phyloP scores from a whole-genome alignment of 2,888 invertebrate species.

The Salpingus planirostris region DNA sequence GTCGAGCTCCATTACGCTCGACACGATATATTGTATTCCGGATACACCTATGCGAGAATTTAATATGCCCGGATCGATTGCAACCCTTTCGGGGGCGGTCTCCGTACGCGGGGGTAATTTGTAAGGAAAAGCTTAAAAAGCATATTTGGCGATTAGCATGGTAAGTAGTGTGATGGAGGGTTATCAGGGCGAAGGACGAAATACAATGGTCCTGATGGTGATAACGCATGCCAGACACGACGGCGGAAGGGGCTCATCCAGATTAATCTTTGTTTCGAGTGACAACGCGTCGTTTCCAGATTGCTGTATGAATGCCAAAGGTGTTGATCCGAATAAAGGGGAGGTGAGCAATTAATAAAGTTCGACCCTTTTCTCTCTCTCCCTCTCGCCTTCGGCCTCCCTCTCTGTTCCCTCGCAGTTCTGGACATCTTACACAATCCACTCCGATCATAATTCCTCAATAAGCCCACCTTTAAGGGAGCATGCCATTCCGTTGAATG shows the following conservation, averaged over 20 bases:
- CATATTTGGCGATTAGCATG: conserved; percentile 26
- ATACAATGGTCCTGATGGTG: conserved; percentile 24
- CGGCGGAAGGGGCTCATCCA: conserved; percentile 18
- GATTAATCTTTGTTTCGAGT: conserved; percentile 36
- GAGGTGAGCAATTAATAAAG: conserved; percentile 41
- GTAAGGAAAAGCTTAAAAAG: conserved; percentile 23
- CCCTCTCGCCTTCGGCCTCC: neutral
- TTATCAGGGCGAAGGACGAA: conserved; percentile 23
- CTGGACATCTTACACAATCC: neutral
- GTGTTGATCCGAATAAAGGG: conserved; percentile 39
- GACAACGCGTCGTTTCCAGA: conserved; percentile 39
- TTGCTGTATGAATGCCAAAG: conserved; percentile 40
- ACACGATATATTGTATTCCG: no score
- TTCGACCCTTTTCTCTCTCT: conserved; percentile 20
- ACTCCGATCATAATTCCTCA: conserved; percentile 1
- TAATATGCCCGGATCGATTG: neutral
- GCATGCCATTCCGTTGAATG: no score
- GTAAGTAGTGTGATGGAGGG: conserved; percentile 20
- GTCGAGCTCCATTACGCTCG: no score
- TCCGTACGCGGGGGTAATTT: neutral
- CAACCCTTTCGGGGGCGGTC: neutral
- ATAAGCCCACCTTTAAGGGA: no score
- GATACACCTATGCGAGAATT: neutral
- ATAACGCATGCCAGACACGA: conserved; percentile 24
- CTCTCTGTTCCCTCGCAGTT: neutral